These are phyloP conservation scores for Chromoteleia sp. DNA, from an alignment of 2,888 invertebrate species.

Conservation along the genomic window DNA sequence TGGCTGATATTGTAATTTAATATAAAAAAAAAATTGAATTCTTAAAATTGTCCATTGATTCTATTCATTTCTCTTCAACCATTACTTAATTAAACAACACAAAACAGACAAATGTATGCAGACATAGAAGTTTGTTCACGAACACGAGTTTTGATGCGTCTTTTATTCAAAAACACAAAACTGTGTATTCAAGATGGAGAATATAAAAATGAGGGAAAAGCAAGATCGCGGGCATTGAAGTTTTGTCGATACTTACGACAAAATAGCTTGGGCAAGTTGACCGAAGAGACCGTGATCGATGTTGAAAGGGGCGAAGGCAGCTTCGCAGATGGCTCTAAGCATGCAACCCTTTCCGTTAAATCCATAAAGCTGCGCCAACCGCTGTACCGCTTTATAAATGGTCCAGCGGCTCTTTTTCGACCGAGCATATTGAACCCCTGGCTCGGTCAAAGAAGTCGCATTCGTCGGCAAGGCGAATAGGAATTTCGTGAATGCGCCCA, in stretches of 20 bases:
- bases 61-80: no score
- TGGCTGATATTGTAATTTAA: no score
- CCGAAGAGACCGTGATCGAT: constrained; percentile 90
- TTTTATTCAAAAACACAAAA: background rate
- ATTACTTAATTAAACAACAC: no score
- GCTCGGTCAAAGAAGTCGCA: constrained; percentile 81
- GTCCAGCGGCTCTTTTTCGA: constrained; percentile 85
- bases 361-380: constrained; percentile 85
- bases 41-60: no score
- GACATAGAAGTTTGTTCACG: no score
- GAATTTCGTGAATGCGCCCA: constrained; percentile 83
- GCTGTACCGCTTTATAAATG: constrained; percentile 88
- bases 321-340: constrained; percentile 91
- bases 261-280: constrained; percentile 90
- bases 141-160: no score
- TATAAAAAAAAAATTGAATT: no score
- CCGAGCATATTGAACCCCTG: constrained; percentile 77
- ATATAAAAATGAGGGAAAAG: background rate
- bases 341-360: constrained; percentile 87
- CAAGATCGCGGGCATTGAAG: constrained; percentile 1
- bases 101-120: no score
- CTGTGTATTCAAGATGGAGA: background rate
- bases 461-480: constrained; percentile 83
- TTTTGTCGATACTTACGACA: constrained; percentile 85
- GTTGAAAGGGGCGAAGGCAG: constrained; percentile 89